Percentiles rank a stretch among this genome's conserved stretches.
phyloP scores from a whole-genome alignment of 2,888 invertebrate species.

The Serrognathus titanus region DNA sequence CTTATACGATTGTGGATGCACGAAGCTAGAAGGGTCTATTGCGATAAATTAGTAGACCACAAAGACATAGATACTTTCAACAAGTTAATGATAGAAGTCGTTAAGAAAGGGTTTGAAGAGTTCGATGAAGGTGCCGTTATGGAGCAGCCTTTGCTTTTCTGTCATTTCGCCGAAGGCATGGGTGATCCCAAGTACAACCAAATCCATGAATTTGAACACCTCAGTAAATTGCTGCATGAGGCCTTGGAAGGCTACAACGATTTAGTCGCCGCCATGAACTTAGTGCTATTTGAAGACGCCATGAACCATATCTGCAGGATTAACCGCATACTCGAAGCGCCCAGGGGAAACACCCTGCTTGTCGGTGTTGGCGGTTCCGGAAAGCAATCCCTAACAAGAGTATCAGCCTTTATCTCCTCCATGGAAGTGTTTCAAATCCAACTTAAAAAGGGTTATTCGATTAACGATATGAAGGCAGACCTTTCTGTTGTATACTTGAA shows the following conservation, averaged over 20 bases:
- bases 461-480: constrained; percentile 74
- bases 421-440: constrained; percentile 93
- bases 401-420: constrained; percentile 86
- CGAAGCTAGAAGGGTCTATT: constrained; percentile 86
- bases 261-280: constrained; percentile 84
- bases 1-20: constrained; percentile 85
- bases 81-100: constrained; percentile 69
- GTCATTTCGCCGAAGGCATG: constrained; percentile 88
- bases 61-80: constrained; percentile 69
- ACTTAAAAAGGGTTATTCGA: constrained; percentile 82
- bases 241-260: constrained; percentile 81
- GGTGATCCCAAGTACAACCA: constrained; percentile 90
- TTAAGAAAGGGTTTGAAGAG: constrained; percentile 75
- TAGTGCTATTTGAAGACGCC: constrained; percentile 93
- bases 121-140: constrained; percentile 71
- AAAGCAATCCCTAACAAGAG: constrained; percentile 84
- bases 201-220: constrained; percentile 65
- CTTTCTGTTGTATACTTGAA: constrained; percentile 77
- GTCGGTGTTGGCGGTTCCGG: constrained; percentile 95
- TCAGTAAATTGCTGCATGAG: constrained; percentile 73
- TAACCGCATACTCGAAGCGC: constrained; percentile 87
- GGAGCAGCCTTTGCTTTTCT: constrained; percentile 77
- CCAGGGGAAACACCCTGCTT: constrained; percentile 86
- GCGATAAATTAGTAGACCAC: constrained; percentile 85
- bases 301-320: constrained; percentile 92